These are phyloP conservation scores for Lasioglossum marginatum DNA, from an alignment of 2,888 invertebrate species.

Conservation along the genomic window DNA sequence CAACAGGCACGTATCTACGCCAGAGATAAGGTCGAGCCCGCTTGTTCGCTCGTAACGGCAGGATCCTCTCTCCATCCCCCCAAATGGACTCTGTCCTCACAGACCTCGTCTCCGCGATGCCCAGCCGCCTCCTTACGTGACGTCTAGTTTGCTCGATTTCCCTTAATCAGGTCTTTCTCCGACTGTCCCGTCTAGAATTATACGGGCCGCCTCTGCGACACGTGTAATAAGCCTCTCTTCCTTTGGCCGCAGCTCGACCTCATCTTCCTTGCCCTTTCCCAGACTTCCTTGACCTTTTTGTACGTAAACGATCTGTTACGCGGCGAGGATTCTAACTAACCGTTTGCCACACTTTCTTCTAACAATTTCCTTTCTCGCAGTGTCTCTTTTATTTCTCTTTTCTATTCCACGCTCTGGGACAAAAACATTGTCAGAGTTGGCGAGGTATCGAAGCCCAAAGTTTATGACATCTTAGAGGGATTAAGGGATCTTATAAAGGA, in stretches of 20 bases:
- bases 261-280: background rate
- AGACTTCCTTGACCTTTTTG: constrained; percentile 12
- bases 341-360: background rate
- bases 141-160: constrained; percentile 66
- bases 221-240: constrained; percentile 32
- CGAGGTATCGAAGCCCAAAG: no score
- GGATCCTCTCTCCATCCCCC: constrained; percentile 27
- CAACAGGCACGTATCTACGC: constrained; percentile 77
- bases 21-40: constrained; percentile 73
- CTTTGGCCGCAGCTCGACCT: background rate
- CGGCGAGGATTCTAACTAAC: background rate
- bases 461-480: no score
- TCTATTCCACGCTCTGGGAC: no score
- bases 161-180: constrained; percentile 53
- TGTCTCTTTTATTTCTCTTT: no score
- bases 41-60: constrained; percentile 58
- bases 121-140: constrained; percentile 64
- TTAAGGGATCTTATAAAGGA: no score
- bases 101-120: constrained; percentile 35
- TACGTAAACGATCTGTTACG: background rate
- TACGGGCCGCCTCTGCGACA: constrained; percentile 32
- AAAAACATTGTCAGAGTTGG: no score
- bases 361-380: background rate
- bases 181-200: constrained; percentile 32
- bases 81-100: constrained; percentile 34